phyloP scores from a whole-genome alignment of 2,888 invertebrate species.

The Zaprionus bogoriensis region DNA sequence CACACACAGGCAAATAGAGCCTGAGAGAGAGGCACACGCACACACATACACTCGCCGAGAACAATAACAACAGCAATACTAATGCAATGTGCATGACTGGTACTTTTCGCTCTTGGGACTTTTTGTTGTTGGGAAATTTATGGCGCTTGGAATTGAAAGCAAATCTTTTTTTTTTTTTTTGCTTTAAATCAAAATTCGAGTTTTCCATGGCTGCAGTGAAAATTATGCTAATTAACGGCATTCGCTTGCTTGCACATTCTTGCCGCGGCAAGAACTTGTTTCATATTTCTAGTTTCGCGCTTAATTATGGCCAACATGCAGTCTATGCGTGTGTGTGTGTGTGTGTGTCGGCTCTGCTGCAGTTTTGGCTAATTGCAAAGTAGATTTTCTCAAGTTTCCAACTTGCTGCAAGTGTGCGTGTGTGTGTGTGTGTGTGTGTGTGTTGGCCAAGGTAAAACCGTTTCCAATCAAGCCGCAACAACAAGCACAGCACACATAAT shows the following conservation, averaged over 20 bases:
- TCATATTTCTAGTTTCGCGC: slow-evolving; percentile 18
- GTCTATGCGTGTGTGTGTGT: not conserved
- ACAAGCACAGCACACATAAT: slow-evolving; percentile 15
- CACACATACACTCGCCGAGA: not conserved
- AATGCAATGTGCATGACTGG: slow-evolving; percentile 13
- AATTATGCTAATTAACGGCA: not conserved
- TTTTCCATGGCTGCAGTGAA: not conserved
- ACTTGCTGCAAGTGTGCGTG: not conserved
- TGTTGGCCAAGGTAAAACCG: slow-evolving; percentile 39
- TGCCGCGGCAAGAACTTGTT: slow-evolving; percentile 12
- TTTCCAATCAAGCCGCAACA: slow-evolving; percentile 37
- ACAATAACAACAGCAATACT: too few relatives aligned
- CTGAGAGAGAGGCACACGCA: too few relatives aligned
- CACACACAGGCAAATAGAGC: not conserved
- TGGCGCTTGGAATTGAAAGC: too few relatives aligned
- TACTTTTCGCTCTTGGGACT: too few relatives aligned
- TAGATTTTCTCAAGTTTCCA: slow-evolving; percentile 40
- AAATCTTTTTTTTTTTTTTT: too few relatives aligned
- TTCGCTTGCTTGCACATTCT: not conserved
- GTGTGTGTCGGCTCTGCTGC: not conserved
- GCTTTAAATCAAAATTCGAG: too few relatives aligned
- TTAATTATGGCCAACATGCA: slow-evolving; percentile 5
- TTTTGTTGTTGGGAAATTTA: too few relatives aligned
- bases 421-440: slow-evolving; percentile 11
- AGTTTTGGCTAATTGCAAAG: slow-evolving; percentile 31